Evolutionary conservation across 2,113 vertebrate genomes (phyloP), one percentile per base, ranked within the genome.

Genomic region (Illadopsis cleaveri): DNA sequence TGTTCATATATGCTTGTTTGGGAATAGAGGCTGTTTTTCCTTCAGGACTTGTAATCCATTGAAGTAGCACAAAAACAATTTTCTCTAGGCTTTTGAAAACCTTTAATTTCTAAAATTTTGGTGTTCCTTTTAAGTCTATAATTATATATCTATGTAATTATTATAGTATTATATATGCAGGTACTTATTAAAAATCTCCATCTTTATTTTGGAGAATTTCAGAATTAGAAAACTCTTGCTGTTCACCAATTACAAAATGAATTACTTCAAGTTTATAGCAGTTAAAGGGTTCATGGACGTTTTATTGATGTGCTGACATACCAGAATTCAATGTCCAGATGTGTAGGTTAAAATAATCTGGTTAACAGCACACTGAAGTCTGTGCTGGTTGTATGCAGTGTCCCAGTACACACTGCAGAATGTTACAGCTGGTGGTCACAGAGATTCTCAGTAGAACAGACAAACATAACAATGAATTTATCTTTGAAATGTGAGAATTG

Each of bases 1-100:
- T 97, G 95, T 96, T 94, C 78, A 3, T 77, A 4, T 33, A 7
- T 31, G 38, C 75, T 68, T 85, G 85, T 94, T 92, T 90, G 90
- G 79, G 79, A 86, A 53, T 48, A 88, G 82, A 69, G 65, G 68
- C 88, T 90, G 44, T 37, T 91, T 90, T 90, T 77, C 60, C 64
- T 90, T 61, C 31, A 73, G 92, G 79, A 56, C 48, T 88, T 88
- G 42, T 82, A 83, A 91, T 80, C 56, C 60, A 58, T 15, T 66
- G 40, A 92, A 85, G 62, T 48, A 86, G 35, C 47, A 89, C 38
- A 89, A 51, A 82, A 90, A 5, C 33, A 75, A 15, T 64, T 90
- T 50, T 60, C 64, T 75, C 10, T 47, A 77, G 56, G 60, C 71
- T 81, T 91, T 91, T 85, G 37, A 82, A 93, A 88, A 28, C n/a